phyloP scores from a whole-genome alignment of 2,113 vertebrate genomes.

The Syngnathus scovelli region DNA sequence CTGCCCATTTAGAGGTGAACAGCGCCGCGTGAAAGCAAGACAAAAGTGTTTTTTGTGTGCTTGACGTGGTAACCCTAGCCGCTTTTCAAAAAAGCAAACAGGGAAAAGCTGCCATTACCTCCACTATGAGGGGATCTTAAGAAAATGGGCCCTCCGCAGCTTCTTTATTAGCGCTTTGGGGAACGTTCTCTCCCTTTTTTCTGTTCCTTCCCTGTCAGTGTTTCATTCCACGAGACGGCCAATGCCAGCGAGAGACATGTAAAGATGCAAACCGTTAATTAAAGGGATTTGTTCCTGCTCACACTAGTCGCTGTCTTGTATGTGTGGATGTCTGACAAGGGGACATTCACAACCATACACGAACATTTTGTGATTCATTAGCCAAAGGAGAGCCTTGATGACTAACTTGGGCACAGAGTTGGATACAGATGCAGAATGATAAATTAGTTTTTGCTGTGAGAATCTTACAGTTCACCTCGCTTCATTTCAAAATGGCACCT shows the following conservation, averaged over 20 bases:
- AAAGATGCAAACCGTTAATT: conserved; percentile 13
- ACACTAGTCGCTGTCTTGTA: neutral
- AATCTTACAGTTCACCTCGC: neutral
- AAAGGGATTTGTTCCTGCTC: neutral
- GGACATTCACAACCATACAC: neutral
- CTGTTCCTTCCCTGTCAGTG: conserved; percentile 35
- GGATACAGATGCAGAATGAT: neutral
- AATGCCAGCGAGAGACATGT: conserved; percentile 27
- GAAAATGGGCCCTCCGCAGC: conserved; percentile 55
- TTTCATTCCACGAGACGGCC: conserved; percentile 42
- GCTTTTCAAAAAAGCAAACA: conserved; percentile 62
- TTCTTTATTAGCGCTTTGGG: conserved; percentile 54
- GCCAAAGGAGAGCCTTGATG: neutral
- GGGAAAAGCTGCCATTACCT: conserved; percentile 61
- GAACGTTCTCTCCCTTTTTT: conserved; percentile 26
- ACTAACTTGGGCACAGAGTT: neutral
- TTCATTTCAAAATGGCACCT: neutral
- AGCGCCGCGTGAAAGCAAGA: conserved; percentile 56
- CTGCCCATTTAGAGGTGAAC: conserved; percentile 67
- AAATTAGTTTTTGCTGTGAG: neutral
- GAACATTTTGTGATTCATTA: neutral
- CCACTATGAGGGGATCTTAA: conserved; percentile 49
- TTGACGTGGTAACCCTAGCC: conserved; percentile 65
- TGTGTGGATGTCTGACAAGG: neutral
- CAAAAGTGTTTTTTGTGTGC: conserved; percentile 64